Base-by-base conservation (phyloP, 2,113 vertebrate species). In the Turnix velox region DNA sequence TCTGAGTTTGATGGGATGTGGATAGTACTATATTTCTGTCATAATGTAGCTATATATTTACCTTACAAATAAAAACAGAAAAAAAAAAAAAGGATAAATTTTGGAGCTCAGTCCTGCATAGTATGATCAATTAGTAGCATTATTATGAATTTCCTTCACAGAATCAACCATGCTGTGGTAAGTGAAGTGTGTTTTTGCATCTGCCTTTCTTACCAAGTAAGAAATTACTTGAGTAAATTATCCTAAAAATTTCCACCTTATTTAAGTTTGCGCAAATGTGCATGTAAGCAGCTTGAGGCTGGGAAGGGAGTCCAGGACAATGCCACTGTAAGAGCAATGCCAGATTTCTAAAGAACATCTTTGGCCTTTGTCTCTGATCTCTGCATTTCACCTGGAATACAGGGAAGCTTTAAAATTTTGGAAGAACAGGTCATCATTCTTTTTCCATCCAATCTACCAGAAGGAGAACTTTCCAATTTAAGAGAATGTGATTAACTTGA, bases 241-340 rank as follows among this genome's bases (percentile, higher is more conserved):
- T 42, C 5, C 2, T 30, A 55, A 62, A 76, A 74, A 66, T 57
- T 54, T 37, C 18, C 5, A 28, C 24, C 24, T 31, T 55, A 57
- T 18, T 12, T 66, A 79, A 33, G 6, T 48, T 65, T 72, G 14
- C 48, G 18, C 9, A 16, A 66, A 46, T 49, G 24, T 42, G 6
- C 7, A 31, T 46, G 30, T 1, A 2, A 81, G 14, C 9, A 62
- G 0, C 12, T 17, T 67, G 23, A 3, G 6, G 2, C 0, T 0
- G 23, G 27, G 23, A 78, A 5, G 4, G 9, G 5, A 78, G 20
- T 52, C 30, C n/a, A 40, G 6, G 27, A 14, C 16, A 79, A 72
- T 30, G 18, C 5, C 17, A 52, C 20, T 37, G 7, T 54, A 27
- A 4, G 13, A 10, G 2, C 13, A 84, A 23, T 43, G 12, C 33